Conservation (phyloP, 2,797 vertebrate genomes). For the Varecia variegata region DNA sequence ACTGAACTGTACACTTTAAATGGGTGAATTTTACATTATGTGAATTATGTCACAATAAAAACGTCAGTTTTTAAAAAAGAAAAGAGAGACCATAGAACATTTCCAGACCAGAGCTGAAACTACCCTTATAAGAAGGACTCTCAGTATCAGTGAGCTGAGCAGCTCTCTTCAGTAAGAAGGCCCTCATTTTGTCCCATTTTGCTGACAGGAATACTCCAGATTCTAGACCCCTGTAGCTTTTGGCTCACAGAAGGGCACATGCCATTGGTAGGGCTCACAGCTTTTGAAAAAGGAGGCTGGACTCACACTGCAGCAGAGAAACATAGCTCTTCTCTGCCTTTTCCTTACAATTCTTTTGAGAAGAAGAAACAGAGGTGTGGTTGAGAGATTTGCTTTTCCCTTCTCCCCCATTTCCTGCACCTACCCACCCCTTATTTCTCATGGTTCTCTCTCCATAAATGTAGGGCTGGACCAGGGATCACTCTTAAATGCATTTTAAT, state of each 20-base stretch:
- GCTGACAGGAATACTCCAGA: background rate
- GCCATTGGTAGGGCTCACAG: background rate
- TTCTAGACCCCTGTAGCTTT: background rate
- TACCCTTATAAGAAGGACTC: background rate
- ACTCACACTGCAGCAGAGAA: background rate
- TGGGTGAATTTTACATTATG: background rate
- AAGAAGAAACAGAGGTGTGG: background rate
- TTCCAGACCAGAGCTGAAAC: background rate
- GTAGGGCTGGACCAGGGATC: background rate
- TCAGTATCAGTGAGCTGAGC: background rate
- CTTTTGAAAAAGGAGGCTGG: background rate
- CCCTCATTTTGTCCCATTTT: background rate
- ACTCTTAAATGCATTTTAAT: background rate
- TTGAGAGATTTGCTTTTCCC: background rate
- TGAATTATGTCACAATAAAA: background rate
- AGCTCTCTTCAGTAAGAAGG: background rate
- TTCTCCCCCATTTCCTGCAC: background rate
- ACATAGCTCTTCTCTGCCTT: background rate
- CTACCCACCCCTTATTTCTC: background rate
- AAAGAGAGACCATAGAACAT: background rate
- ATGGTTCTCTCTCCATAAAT: background rate
- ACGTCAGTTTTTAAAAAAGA: background rate
- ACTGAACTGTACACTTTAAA: background rate
- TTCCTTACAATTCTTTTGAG: background rate
- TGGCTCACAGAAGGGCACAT: background rate